These are phyloP conservation scores for Danio tinwini DNA, from an alignment of 2,797 vertebrate species.

Conservation along the genomic window DNA sequence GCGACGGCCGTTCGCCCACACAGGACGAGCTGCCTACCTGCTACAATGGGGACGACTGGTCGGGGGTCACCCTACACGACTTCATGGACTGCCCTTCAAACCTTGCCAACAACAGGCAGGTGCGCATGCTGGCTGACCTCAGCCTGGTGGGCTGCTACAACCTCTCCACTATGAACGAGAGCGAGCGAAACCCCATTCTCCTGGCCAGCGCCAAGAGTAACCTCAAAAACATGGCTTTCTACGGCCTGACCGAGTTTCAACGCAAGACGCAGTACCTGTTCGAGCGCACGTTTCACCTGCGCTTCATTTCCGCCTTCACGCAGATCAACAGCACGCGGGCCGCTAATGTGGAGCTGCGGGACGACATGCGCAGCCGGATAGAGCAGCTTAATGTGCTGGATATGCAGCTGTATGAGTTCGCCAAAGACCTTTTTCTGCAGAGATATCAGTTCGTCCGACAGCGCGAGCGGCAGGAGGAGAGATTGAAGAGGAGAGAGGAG, in stretches of 20 bases:
- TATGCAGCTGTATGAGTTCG: conserved; percentile 93
- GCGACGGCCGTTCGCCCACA: conserved; percentile 86
- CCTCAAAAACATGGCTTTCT: conserved; percentile 98
- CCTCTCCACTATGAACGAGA: conserved; percentile 88
- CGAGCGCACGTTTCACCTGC: conserved; percentile 96
- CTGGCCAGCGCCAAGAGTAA: conserved; percentile 95
- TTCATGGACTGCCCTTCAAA: conserved; percentile 99
- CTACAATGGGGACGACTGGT: conserved; percentile 86
- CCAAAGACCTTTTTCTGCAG: conserved; percentile 95
- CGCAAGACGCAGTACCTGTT: conserved; percentile 98
- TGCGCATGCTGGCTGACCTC: conserved; percentile 95
- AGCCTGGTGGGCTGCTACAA: conserved; percentile 99
- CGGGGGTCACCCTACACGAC: conserved; percentile 83
- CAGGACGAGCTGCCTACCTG: conserved; percentile 86
- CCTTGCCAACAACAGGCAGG: conserved; percentile 95
- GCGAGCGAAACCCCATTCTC: conserved; percentile 88
- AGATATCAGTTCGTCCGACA: conserved; percentile 94
- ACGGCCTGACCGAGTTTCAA: conserved; percentile 96
- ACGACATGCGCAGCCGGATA: conserved; percentile 85
- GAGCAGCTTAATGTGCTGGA: conserved; percentile 94
- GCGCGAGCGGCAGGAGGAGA: conserved; percentile 87
- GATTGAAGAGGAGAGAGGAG: conserved; percentile 88
- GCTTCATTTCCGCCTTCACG: conserved; percentile 96
- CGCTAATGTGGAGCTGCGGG: conserved; percentile 92
- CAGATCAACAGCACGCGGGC: conserved; percentile 96